phyloP scores from a whole-genome alignment of 1,140 invertebrate genomes.

The Brachionus angularis region DNA sequence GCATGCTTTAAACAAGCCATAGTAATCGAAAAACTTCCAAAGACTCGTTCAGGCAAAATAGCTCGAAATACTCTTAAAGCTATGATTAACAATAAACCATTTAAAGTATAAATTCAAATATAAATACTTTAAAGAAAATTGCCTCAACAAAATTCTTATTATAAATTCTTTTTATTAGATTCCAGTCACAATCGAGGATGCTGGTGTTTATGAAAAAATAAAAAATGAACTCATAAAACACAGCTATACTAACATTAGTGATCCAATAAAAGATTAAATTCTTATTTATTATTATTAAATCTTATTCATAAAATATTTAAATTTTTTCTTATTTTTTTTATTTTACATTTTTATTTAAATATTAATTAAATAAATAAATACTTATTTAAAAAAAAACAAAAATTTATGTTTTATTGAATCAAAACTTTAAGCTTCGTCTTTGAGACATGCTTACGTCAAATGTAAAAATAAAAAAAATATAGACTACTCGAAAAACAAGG shows the following conservation, averaged over 20 bases:
- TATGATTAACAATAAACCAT: slow-evolving; percentile 70
- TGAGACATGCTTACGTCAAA: no score
- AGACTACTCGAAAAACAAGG: no score
- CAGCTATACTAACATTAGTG: slow-evolving; percentile 4
- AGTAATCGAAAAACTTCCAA: slow-evolving; percentile 72
- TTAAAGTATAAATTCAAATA: slow-evolving; percentile 65
- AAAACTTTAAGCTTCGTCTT: no score
- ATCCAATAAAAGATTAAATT: slow-evolving; percentile 8
- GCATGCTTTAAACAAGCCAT: slow-evolving; percentile 75
- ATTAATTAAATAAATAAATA: no score
- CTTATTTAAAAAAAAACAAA: no score
- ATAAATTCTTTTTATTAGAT: slow-evolving; percentile 64
- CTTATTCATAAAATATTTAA: background rate
- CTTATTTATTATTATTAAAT: background rate
- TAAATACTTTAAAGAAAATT: no score
- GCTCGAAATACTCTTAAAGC: slow-evolving; percentile 78
- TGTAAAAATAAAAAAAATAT: no score
- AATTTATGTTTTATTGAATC: no score
- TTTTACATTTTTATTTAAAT: no score
- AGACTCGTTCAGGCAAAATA: slow-evolving; percentile 73
- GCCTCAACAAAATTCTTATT: no score
- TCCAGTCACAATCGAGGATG: slow-evolving; percentile 80
- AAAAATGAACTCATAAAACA: slow-evolving; percentile 63
- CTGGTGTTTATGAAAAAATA: slow-evolving; percentile 72
- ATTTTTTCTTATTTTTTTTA: no score